phyloP scores from a whole-genome alignment of 2,888 invertebrate species.

The Ephialtes manifestator region DNA sequence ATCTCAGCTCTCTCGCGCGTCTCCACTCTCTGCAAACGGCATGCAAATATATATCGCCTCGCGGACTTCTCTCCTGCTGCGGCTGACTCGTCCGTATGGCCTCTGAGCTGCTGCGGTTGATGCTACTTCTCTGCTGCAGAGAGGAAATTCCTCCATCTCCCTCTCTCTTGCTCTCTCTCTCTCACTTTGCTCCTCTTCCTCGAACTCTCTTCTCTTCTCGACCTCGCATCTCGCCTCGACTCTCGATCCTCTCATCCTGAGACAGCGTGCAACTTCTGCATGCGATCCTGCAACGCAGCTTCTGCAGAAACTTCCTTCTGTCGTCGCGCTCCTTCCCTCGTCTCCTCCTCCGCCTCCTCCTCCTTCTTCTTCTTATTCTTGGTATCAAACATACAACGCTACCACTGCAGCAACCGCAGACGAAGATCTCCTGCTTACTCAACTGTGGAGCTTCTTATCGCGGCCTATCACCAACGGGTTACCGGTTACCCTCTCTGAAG shows the following conservation, averaged over 20 bases:
- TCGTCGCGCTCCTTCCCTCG: slow-evolving; percentile 59
- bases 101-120: slow-evolving; percentile 54
- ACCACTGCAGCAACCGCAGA: slow-evolving; percentile 26
- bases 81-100: slow-evolving; percentile 61
- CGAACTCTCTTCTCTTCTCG: slow-evolving; percentile 33
- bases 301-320: slow-evolving; percentile 69
- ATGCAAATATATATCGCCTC: slow-evolving; percentile 83
- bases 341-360: slow-evolving; percentile 34
- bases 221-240: slow-evolving; percentile 55
- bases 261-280: slow-evolving; percentile 68
- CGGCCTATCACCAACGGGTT: slow-evolving; percentile 47
- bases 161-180: slow-evolving; percentile 32
- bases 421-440: slow-evolving; percentile 34
- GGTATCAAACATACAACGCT: not conserved
- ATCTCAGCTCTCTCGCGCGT: slow-evolving; percentile 39
- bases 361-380: slow-evolving; percentile 35
- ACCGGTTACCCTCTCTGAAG: not conserved
- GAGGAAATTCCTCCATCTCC: slow-evolving; percentile 33
- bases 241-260: slow-evolving; percentile 63
- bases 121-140: slow-evolving; percentile 51
- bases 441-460: slow-evolving; percentile 43
- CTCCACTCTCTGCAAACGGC: slow-evolving; percentile 77
- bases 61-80: slow-evolving; percentile 70
- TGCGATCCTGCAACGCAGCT: slow-evolving; percentile 62
- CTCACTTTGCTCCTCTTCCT: slow-evolving; percentile 29